A percentile compares a stretch with the other conserved stretches of the same genome.
Evolutionary conservation across 1,140 invertebrate genomes (phyloP).

Genomic region (Homalodisca vitripennis): DNA sequence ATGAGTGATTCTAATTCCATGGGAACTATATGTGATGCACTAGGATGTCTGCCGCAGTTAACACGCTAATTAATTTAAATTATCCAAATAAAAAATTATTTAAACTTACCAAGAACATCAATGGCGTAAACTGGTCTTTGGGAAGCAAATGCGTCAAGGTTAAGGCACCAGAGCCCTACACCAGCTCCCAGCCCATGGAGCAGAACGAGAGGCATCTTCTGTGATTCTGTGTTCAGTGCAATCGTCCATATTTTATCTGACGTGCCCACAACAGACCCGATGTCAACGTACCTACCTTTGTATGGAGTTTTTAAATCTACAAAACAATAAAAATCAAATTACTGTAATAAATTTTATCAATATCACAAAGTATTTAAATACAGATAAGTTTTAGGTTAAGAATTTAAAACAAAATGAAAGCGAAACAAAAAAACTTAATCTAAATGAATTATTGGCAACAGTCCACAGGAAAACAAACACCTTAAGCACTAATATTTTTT

Average conservation of each 20-base stretch:
- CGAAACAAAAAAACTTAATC: background rate
- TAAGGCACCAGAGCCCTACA: constrained; percentile 89
- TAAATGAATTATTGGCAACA: background rate
- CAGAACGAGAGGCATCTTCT: constrained; percentile 80
- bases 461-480: background rate
- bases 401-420: background rate
- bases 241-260: constrained; percentile 89
- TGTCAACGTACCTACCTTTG: constrained; percentile 79
- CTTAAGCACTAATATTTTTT: background rate
- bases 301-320: constrained; percentile 70
- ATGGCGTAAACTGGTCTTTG: constrained; percentile 89
- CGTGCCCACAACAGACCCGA: constrained; percentile 74
- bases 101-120: constrained; percentile 85
- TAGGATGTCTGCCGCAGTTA: too few relatives aligned
- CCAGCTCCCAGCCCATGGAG: constrained; percentile 95
- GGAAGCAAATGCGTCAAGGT: constrained; percentile 76
- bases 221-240: constrained; percentile 73
- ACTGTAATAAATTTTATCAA: too few relatives aligned
- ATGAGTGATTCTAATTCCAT: too few relatives aligned
- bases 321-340: constrained; percentile 41
- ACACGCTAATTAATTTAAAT: too few relatives aligned
- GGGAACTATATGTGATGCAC: too few relatives aligned
- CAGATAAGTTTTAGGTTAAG: background rate
- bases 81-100: too few relatives aligned
- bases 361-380: background rate